phyloP scores from a whole-genome alignment of 1,140 invertebrate genomes.

The Drosophila pseudoobscura region DNA sequence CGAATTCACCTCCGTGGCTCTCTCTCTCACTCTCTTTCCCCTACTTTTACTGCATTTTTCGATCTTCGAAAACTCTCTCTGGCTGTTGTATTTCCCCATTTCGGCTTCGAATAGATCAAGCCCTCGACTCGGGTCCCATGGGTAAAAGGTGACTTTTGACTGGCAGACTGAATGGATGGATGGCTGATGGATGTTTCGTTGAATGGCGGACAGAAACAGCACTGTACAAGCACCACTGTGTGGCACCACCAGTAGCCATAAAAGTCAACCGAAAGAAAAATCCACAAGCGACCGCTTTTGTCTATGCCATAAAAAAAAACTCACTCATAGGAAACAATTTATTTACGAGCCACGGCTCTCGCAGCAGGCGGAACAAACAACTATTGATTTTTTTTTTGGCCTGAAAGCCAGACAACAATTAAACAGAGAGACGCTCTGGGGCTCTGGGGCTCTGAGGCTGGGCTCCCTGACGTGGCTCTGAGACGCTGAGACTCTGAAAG shows the following conservation, averaged over 20 bases:
- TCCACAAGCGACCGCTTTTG: slow-evolving; percentile 65
- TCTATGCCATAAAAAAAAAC: slow-evolving; percentile 58
- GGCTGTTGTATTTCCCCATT: slow-evolving; percentile 26
- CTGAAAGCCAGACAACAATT: slow-evolving; percentile 61
- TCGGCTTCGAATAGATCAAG: slow-evolving; percentile 4
- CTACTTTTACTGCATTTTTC: slow-evolving; percentile 51
- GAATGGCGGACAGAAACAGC: background rate
- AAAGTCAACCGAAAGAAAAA: slow-evolving; percentile 47
- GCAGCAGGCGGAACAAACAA: slow-evolving; percentile 65
- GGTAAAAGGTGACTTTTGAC: slow-evolving; percentile 37
- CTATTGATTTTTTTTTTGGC: slow-evolving; percentile 63
- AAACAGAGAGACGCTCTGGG: slow-evolving; percentile 32
- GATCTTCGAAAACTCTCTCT: slow-evolving; percentile 56
- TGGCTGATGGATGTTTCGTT: slow-evolving; percentile 17
- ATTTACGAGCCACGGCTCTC: slow-evolving; percentile 65
- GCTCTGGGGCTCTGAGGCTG: no score
- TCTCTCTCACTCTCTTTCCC: slow-evolving; percentile 27
- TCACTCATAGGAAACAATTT: slow-evolving; percentile 44
- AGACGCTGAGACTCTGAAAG: background rate
- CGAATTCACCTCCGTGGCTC: slow-evolving; percentile 44
- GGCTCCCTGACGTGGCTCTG: slow-evolving; percentile 28
- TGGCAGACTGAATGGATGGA: slow-evolving; percentile 27
- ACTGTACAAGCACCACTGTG: no score
- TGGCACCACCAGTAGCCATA: slow-evolving; percentile 53
- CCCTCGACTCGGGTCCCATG: slow-evolving; percentile 7